A percentile compares a stretch with the other conserved stretches of the same genome.
Evolutionary conservation across 2,888 invertebrate genomes (phyloP).

Genomic region (Balanococcus diminutus): DNA sequence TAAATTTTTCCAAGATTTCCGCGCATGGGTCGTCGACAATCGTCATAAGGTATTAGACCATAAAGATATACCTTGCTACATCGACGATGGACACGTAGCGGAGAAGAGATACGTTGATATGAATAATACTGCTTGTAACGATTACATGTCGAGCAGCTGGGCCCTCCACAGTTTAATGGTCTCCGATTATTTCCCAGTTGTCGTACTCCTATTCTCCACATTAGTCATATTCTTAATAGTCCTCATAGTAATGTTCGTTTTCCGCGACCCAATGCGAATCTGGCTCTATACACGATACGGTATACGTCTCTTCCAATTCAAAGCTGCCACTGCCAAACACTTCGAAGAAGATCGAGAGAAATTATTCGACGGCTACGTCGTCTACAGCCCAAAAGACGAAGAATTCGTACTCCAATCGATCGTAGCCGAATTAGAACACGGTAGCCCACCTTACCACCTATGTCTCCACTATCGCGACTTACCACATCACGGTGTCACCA

Average conservation of each 20-base stretch:
- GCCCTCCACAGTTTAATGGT: slow-evolving; percentile 82
- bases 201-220: slow-evolving; percentile 79
- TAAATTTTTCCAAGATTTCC: slow-evolving; percentile 83
- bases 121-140: slow-evolving; percentile 84
- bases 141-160: slow-evolving; percentile 77
- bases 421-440: slow-evolving; percentile 83
- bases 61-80: slow-evolving; percentile 72
- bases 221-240: slow-evolving; percentile 78
- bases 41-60: slow-evolving; percentile 82
- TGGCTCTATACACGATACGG: slow-evolving; percentile 89
- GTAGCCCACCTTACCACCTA: slow-evolving; percentile 74
- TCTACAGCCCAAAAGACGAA: slow-evolving; percentile 91
- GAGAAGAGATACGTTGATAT: slow-evolving; percentile 70
- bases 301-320: slow-evolving; percentile 74
- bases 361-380: slow-evolving; percentile 89
- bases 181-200: slow-evolving; percentile 83
- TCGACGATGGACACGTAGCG: slow-evolving; percentile 59
- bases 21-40: slow-evolving; percentile 79
- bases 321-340: slow-evolving; percentile 65
- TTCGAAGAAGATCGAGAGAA: slow-evolving; percentile 75
- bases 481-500: slow-evolving; percentile 64
- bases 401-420: slow-evolving; percentile 85
- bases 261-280: slow-evolving; percentile 82
- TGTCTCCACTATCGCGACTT: slow-evolving; percentile 90
- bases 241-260: slow-evolving; percentile 80